These are phyloP conservation scores for Scatophagus argus DNA, from an alignment of 2,113 vertebrate species.

Conservation along the genomic window DNA sequence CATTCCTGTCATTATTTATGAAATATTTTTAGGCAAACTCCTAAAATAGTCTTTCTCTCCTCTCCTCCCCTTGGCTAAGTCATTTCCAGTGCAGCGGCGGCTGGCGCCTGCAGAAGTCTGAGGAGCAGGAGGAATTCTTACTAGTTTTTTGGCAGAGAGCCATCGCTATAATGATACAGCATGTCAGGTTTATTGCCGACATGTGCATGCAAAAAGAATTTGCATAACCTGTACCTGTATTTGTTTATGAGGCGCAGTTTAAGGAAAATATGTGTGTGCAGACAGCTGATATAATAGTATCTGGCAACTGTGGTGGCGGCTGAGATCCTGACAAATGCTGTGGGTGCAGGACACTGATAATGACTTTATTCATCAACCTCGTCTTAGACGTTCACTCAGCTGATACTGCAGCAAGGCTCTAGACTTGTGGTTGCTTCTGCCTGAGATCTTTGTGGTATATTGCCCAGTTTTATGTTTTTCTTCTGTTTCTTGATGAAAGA, in stretches of 20 bases:
- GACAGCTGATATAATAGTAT: slow-evolving; percentile 26
- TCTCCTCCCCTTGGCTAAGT: slow-evolving; percentile 64
- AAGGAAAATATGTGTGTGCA: slow-evolving; percentile 5
- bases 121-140: slow-evolving; percentile 71
- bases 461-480: neutral
- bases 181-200: slow-evolving; percentile 56
- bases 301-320: slow-evolving; percentile 3
- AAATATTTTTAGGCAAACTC: slow-evolving; percentile 77
- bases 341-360: slow-evolving; percentile 32
- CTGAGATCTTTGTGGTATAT: slow-evolving; percentile 2
- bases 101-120: slow-evolving; percentile 79
- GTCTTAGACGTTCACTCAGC: slow-evolving; percentile 18
- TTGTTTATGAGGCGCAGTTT: slow-evolving; percentile 29
- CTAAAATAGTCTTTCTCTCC: slow-evolving; percentile 74
- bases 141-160: slow-evolving; percentile 66
- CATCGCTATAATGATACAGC: slow-evolving; percentile 44
- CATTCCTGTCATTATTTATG: slow-evolving; percentile 79
- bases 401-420: slow-evolving; percentile 19
- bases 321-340: slow-evolving; percentile 25
- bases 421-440: slow-evolving; percentile 1
- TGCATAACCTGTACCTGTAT: slow-evolving; percentile 43
- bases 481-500: neutral
- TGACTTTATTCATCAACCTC: slow-evolving; percentile 47
- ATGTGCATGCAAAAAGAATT: slow-evolving; percentile 51
- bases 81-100: slow-evolving; percentile 65